Evolutionary conservation across 1,140 invertebrate genomes (phyloP), one percentile per base, ranked within the genome.

Genomic region (Anoplophora glabripennis): DNA sequence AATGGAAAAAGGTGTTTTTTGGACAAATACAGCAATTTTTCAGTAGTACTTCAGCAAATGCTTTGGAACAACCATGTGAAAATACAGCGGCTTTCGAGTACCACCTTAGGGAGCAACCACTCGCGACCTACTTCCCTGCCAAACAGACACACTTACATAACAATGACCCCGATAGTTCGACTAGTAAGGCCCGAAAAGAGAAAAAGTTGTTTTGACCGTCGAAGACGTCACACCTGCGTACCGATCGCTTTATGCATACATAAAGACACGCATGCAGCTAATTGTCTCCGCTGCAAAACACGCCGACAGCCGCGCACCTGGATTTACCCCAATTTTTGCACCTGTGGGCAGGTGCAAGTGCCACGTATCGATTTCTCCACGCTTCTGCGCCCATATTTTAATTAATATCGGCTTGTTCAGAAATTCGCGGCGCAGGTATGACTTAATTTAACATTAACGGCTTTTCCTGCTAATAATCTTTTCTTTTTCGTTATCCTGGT

Each of bases 271-370:
- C 21, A 34, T 49, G 21, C 34, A 49, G 14, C 14, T 40, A 40
- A 15, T 40, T 40, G 38, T 40, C 14, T 12, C 38, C 14, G 11
- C 34, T 34, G 14, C 18, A 49, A 34, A 49, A 49, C 35, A 34
- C 21, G 35, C 28, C 15, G 47, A 49, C 47, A 49, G 47, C 33
- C 34, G 47, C 17, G 4, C 34, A n/a, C 18, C 21, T 12, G 17
- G 47, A 49, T 49, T 49, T 49, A 49, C 47, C 47, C 47, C 28
- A 49, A 49, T 49, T 49, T 49, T 36, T 49, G 47, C 47, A 49
- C 47, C 47, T 49, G 47, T 49, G 17, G 47, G 28, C 47, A 49
- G 47, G 47, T 49, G 47, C 14, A 40, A 15, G 38, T 15, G 14
- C 11, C 2, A 40, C 38, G 3, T 18, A 46, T 46, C 44, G 44